These are phyloP conservation scores for Cephus pulcher DNA, from an alignment of 2,888 invertebrate genomes.

Conservation along the genomic window DNA sequence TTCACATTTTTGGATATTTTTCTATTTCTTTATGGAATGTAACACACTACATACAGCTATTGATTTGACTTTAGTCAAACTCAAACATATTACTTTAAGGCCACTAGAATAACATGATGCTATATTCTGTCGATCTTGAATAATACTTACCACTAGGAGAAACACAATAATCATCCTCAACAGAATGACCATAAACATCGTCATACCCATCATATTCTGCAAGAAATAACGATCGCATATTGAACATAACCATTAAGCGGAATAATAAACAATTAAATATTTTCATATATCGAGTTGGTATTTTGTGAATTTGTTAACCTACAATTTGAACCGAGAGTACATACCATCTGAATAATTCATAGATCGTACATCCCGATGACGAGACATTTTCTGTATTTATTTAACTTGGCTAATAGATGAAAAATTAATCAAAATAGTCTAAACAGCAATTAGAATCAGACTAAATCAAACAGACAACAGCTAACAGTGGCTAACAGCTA, in stretches of 20 bases:
- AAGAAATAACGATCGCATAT: slow-evolving; percentile 37
- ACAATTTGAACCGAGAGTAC: slow-evolving; percentile 24
- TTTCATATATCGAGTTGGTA: slow-evolving; percentile 14
- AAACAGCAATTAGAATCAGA: too few species aligned
- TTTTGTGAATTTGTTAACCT: slow-evolving; percentile 1
- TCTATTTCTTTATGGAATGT: too few species aligned
- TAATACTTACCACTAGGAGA: slow-evolving; percentile 81
- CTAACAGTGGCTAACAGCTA: too few species aligned
- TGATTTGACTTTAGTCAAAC: too few species aligned
- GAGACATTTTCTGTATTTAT: slow-evolving; percentile 75
- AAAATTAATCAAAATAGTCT: too few species aligned
- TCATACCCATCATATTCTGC: slow-evolving; percentile 90
- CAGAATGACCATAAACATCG: slow-evolving; percentile 92
- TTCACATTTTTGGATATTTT: too few species aligned
- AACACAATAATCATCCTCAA: slow-evolving; percentile 92
- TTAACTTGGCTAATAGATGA: too few species aligned
- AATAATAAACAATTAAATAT: slow-evolving; percentile 7
- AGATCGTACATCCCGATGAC: slow-evolving; percentile 86
- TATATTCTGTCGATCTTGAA: slow-evolving; percentile 2
- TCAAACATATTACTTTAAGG: not conserved
- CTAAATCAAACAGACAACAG: too few species aligned
- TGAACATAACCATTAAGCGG: slow-evolving; percentile 15
- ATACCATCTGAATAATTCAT: slow-evolving; percentile 86
- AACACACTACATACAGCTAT: too few species aligned
- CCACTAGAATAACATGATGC: slow-evolving; percentile 24